These are phyloP conservation scores for Clostera curtula DNA, from an alignment of 2,888 invertebrate genomes.

Conservation along the genomic window DNA sequence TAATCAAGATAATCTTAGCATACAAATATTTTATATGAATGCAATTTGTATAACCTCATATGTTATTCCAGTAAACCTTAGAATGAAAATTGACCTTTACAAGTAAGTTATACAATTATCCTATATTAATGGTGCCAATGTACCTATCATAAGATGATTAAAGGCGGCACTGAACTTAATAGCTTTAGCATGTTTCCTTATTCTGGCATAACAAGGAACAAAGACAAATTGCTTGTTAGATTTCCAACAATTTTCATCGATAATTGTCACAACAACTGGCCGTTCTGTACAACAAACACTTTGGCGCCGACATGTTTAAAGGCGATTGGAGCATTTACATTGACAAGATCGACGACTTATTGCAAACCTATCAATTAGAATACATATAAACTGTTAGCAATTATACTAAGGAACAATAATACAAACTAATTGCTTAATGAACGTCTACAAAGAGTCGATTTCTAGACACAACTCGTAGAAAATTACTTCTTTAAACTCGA, in stretches of 20 bases:
- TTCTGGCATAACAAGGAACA: constrained; percentile 4
- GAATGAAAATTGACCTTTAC: too few species aligned
- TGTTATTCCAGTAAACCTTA: too few species aligned
- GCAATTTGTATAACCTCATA: too few species aligned
- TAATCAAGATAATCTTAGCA: too few species aligned
- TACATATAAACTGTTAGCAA: constrained; percentile 31
- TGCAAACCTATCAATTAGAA: constrained; percentile 34
- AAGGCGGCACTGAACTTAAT: not conserved
- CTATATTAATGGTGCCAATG: too few species aligned
- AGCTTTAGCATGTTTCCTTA: constrained; percentile 6
- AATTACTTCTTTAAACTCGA: constrained; percentile 37
- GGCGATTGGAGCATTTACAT: constrained; percentile 34
- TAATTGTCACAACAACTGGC: constrained; percentile 14
- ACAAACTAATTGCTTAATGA: constrained; percentile 59
- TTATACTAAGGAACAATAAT: constrained; percentile 50
- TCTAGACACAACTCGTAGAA: constrained; percentile 34
- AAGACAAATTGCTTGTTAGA: constrained; percentile 4
- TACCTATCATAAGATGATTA: not conserved
- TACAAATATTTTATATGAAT: too few species aligned
- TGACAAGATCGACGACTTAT: constrained; percentile 36
- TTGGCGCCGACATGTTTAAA: constrained; percentile 25
- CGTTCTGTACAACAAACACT: constrained; percentile 12
- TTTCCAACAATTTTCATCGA: constrained; percentile 16
- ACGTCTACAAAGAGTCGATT: constrained; percentile 41
- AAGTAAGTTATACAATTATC: too few species aligned